Base-by-base conservation (phyloP, 2,797 vertebrate species). In the Lacerta bilineata region DNA sequence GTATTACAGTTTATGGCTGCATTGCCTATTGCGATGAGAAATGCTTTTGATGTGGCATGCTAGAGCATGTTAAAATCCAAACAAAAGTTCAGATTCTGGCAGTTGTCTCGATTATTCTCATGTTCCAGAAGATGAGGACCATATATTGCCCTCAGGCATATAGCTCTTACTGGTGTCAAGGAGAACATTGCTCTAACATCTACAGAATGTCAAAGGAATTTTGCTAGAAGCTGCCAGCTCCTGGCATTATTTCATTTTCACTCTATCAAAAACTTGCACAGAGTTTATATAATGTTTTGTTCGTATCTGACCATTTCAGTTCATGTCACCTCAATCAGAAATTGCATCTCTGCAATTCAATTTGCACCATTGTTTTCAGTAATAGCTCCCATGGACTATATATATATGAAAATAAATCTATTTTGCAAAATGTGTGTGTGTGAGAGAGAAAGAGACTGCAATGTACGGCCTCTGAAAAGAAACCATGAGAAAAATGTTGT, bases 41-140 rank as follows among this genome's bases (percentile, higher is more conserved):
- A 86, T 78, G 71, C 1, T 93, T 91, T 87, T 90, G 93, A 90
- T 86, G 17, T 29, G 17, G 33, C 83, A 91, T 93, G 89, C 43
- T 90, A 91, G 85, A 91, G 87, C 29, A 64, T 36, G 50, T 93
- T 89, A 87, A 78, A 75, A 72, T 68, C 74, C 0, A 2, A 86
- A 90, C 20, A 87, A 90, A 75, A 86, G 0, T 39, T 89, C 50
- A 81, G 43, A 50, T 89, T 84, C 88, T 95, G 92, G 93, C 92
- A 95, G 90, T 2, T 81, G 76, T 81, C 83, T 95, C 91, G 93
- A 93, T 91, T 94, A 91, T 94, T 93, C 93, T 82, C 39, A 25
- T 78, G 76, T 92, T 78, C 46, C 91, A 89, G 69, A 92, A 94
- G 84, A 94, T 0, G 27, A 92, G 91, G 89, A 83, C 86, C 88